Evolutionary conservation across 2,113 vertebrate genomes (phyloP).

Genomic region (Cololabis saira): DNA sequence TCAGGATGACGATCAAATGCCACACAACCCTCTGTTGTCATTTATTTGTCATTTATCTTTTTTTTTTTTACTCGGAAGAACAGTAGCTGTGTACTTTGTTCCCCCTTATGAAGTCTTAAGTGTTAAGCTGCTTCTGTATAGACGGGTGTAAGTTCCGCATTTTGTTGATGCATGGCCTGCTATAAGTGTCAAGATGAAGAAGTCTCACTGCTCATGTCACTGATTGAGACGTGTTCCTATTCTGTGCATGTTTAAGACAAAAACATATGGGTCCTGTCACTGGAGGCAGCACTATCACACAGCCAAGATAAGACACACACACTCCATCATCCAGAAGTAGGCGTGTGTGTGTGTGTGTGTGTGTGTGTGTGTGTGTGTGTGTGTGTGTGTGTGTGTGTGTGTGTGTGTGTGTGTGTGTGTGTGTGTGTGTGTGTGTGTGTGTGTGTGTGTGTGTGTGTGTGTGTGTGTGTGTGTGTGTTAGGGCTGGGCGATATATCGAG

Average conservation of each 20-base stretch:
- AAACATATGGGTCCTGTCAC: background rate
- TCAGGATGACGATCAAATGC: background rate
- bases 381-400: slow-evolving; percentile 1
- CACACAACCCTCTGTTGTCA: too few species aligned
- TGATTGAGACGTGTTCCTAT: background rate
- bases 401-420: slow-evolving; percentile 8
- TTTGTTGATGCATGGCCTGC: background rate
- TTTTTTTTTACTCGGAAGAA: background rate
- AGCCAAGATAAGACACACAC: slow-evolving; percentile 9
- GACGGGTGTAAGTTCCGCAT: slow-evolving; percentile 21
- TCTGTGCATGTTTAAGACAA: background rate
- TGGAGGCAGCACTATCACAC: background rate
- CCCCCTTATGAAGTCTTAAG: background rate
- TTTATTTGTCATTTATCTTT: too few species aligned
- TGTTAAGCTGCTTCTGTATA: background rate
- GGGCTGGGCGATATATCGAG: too few species aligned
- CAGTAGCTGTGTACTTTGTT: background rate
- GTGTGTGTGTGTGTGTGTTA: too few species aligned
- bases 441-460: too few species aligned
- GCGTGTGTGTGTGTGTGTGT: slow-evolving; percentile 44
- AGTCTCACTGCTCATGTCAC: background rate
- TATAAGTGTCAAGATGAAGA: slow-evolving; percentile 9
- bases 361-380: background rate
- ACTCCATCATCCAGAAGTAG: slow-evolving; percentile 50
- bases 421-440: slow-evolving; percentile 52